phyloP scores from a whole-genome alignment of 2,888 invertebrate species.

The Minunthozetes semirufus region DNA sequence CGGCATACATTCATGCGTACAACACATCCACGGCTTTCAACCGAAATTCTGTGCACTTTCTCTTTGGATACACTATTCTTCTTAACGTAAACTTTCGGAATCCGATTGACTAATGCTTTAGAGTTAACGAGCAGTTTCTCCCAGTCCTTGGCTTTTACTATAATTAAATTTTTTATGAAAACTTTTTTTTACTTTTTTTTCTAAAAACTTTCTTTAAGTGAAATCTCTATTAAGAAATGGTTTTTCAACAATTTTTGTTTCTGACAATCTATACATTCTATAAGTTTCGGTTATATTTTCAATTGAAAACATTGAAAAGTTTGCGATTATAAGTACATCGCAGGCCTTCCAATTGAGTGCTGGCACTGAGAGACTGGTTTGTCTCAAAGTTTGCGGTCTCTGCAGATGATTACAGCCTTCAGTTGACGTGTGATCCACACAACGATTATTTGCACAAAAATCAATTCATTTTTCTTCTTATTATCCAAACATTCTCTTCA shows the following conservation, averaged over 20 bases:
- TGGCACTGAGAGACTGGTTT: background rate
- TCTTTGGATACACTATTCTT: background rate
- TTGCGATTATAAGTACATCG: background rate
- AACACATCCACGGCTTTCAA: background rate
- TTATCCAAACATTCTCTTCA: background rate
- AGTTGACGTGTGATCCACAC: slow-evolving; percentile 7
- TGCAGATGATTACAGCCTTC: slow-evolving; percentile 19
- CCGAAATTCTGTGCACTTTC: background rate
- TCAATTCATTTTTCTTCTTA: background rate
- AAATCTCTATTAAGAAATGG: no score
- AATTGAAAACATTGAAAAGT: background rate
- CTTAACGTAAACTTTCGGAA: background rate
- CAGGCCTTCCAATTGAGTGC: background rate
- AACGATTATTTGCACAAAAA: slow-evolving; percentile 14
- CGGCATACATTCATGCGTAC: slow-evolving; percentile 28
- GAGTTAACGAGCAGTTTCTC: background rate
- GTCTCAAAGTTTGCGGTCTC: background rate
- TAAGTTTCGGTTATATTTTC: background rate
- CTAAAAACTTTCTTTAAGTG: no score
- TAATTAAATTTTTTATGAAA: slow-evolving; percentile 26
- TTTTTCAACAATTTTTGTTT: slow-evolving; percentile 17
- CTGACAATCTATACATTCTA: background rate
- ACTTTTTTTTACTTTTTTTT: background rate
- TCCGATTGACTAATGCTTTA: slow-evolving; percentile 22
- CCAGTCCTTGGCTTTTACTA: slow-evolving; percentile 22